Percentiles rank a stretch among this genome's conserved stretches.
Conservation (phyloP, 2,797 vertebrate species). For the Neopelma chrysocephalum region DNA sequence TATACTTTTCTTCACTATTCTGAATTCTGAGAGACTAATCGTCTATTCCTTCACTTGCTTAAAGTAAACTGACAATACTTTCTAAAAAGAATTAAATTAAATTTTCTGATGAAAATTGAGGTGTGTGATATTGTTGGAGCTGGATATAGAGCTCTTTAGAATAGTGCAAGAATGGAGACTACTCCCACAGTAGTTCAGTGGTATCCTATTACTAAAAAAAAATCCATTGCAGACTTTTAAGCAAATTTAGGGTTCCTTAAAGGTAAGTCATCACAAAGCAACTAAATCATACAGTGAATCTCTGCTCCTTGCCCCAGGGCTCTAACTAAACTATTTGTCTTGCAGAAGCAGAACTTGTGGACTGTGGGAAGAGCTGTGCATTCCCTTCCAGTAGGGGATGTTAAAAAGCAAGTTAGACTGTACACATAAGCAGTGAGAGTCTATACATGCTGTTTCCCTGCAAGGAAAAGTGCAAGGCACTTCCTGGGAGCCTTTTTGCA, state of each 20-base stretch:
- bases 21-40: background rate
- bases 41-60: background rate
- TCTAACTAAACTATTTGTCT: background rate
- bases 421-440: background rate
- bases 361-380: background rate
- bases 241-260: background rate
- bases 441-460: background rate
- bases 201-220: background rate
- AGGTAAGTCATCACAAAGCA: background rate
- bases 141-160: background rate
- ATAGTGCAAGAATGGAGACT: background rate
- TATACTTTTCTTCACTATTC: background rate
- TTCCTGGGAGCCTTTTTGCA: background rate
- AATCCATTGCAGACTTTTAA: background rate
- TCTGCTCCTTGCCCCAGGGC: background rate
- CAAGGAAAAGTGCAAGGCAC: background rate
- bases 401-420: background rate
- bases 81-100: constrained; percentile 12
- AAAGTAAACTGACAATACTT: background rate
- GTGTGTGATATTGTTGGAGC: background rate
- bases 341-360: background rate
- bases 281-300: background rate
- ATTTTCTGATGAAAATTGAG: background rate
- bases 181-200: background rate
- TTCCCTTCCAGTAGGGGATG: background rate